Evolutionary conservation across 2,113 vertebrate species (phyloP), one percentile per base, ranked within the genome.

Genomic region (Platysteira castanea): DNA sequence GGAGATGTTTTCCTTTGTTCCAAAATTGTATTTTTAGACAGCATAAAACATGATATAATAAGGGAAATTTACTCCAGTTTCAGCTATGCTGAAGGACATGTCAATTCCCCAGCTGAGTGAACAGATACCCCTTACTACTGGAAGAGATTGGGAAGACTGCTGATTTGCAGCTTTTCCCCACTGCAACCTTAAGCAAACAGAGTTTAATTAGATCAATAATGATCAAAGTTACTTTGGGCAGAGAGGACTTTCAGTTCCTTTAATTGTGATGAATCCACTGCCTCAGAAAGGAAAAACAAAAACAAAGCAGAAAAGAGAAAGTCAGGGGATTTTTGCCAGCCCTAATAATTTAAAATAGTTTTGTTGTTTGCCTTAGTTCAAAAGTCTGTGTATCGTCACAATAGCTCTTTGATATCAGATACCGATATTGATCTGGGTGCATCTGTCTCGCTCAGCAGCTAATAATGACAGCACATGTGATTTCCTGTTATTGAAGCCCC

Each of bases 401-500:
- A 93, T 86, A 95, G 39, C 56, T 74, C 96, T 97, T 96, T 97
- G 96, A 97, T 94, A 94, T 89, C 2, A 31, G 97, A 95, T 73
- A 87, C 91, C 24, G 67, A 94, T 97, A 97, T 95, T 75, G 96
- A 97, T 97, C 97, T 67, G 84, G 52, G 59, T 88, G 95, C 95
- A 95, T 96, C 97, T 96, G 95, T 95, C 95, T 97, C 78, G 31
- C 95, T 95, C 84, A 28, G 81, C 95, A 93, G 96, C 95, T 98
- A 94, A 97, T 97, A 97, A 95, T 80, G 94, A 96, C 84, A 77
- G 89, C 78, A 75, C 95, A 93, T 15, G 37, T 94, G 94, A 97
- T 95, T 97, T 98, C 96, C 96, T 91, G 95, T 77, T 93, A 87
- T 89, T 95, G 89, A 96, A 96, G 93, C 87, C 92, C 84, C 39